A percentile compares a stretch with the other conserved stretches of the same genome.
Evolutionary conservation across 2,888 invertebrate genomes (phyloP).

Genomic region (Lasius platythorax): DNA sequence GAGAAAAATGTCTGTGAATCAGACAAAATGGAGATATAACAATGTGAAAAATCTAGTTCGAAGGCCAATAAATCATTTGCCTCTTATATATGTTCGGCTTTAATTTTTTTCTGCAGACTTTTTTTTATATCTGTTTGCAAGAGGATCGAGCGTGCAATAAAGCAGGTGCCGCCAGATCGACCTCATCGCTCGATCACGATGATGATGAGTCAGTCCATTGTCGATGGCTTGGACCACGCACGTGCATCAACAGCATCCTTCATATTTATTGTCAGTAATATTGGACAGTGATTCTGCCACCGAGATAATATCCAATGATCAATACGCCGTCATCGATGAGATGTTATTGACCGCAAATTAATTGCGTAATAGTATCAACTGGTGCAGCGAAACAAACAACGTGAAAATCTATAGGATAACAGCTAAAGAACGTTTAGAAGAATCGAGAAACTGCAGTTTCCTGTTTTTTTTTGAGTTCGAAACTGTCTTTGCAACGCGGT

Average conservation of each 20-base stretch:
- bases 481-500: background rate
- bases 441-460: background rate
- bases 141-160: background rate
- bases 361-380: slow-evolving; percentile 34
- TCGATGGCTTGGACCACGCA: background rate
- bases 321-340: background rate
- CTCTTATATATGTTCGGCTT: background rate
- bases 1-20: background rate
- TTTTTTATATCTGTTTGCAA: background rate
- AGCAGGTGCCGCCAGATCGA: background rate
- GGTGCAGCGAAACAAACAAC: background rate
- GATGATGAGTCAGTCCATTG: slow-evolving; percentile 13
- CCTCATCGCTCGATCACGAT: background rate
- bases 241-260: background rate
- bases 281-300: background rate
- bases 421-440: background rate
- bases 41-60: background rate
- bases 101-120: background rate
- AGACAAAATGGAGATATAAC: background rate
- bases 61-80: background rate
- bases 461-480: background rate
- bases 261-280: background rate
- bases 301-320: slow-evolving; percentile 23
- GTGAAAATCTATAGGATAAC: background rate
- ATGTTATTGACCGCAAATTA: slow-evolving; percentile 33